Evolutionary conservation across 2,888 invertebrate species (phyloP).

Genomic region (Agonopterix heracliana): DNA sequence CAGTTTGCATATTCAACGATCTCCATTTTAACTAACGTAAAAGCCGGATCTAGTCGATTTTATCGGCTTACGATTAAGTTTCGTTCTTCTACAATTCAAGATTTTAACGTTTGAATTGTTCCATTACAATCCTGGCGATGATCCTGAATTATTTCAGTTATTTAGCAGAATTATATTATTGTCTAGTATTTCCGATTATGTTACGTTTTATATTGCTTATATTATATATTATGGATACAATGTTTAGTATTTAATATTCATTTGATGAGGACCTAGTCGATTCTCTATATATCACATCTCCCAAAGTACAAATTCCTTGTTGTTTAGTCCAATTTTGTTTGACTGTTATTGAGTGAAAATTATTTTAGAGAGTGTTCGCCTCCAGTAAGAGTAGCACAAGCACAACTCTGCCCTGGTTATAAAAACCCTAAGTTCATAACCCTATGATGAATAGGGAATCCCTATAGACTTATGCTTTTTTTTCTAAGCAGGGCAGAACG

Average conservation of each 20-base stretch:
- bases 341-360: constrained; percentile 73
- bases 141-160: constrained; percentile 68
- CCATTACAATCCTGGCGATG: constrained; percentile 47
- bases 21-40: constrained; percentile 18
- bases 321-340: constrained; percentile 78
- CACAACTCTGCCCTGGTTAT: too few species aligned
- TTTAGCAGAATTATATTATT: constrained; percentile 75
- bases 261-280: constrained; percentile 77
- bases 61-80: constrained; percentile 34
- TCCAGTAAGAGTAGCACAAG: neutral
- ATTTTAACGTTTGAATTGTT: constrained; percentile 23
- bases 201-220: constrained; percentile 76
- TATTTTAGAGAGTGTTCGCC: constrained; percentile 46
- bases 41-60: constrained; percentile 55
- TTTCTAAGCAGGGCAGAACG: too few species aligned
- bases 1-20: constrained; percentile 21
- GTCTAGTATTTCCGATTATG: constrained; percentile 74
- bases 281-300: constrained; percentile 76
- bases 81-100: constrained; percentile 22
- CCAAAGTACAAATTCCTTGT: constrained; percentile 78
- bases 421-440: too few species aligned
- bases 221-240: constrained; percentile 72
- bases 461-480: too few species aligned
- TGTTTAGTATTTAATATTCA: constrained; percentile 75
- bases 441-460: too few species aligned